Evolutionary conservation across 2,797 vertebrate species (phyloP).

Genomic region (Loriculus beryllinus): DNA sequence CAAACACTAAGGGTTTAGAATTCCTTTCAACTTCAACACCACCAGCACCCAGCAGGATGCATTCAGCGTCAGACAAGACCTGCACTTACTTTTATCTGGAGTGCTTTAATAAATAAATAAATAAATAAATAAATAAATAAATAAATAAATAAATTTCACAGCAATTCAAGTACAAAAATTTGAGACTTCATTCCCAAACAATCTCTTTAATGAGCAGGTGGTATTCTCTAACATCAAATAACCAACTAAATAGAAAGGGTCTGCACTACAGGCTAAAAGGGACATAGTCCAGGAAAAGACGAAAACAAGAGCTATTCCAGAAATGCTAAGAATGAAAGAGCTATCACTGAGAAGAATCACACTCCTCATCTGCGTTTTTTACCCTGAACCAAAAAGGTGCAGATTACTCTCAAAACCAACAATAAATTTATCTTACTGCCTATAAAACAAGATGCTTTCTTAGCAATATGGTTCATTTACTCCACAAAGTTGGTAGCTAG

Average conservation of each 20-base stretch:
- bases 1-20: neutral
- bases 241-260: neutral
- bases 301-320: neutral
- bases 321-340: neutral
- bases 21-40: conserved; percentile 6
- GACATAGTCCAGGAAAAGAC: neutral
- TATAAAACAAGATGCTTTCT: neutral
- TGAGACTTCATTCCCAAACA: neutral
- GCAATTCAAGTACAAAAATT: neutral
- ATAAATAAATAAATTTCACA: neutral
- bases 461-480: neutral
- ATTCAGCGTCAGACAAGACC: neutral
- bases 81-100: neutral
- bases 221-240: neutral
- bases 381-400: neutral
- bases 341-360: neutral
- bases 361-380: neutral
- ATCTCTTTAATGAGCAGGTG: neutral
- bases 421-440: neutral
- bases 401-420: neutral
- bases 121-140: neutral
- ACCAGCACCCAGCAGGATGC: neutral
- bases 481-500: neutral
- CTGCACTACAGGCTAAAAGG: neutral
- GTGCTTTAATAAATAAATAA: neutral